phyloP scores from a whole-genome alignment of 1,140 invertebrate genomes.

The Penaeus chinensis region DNA sequence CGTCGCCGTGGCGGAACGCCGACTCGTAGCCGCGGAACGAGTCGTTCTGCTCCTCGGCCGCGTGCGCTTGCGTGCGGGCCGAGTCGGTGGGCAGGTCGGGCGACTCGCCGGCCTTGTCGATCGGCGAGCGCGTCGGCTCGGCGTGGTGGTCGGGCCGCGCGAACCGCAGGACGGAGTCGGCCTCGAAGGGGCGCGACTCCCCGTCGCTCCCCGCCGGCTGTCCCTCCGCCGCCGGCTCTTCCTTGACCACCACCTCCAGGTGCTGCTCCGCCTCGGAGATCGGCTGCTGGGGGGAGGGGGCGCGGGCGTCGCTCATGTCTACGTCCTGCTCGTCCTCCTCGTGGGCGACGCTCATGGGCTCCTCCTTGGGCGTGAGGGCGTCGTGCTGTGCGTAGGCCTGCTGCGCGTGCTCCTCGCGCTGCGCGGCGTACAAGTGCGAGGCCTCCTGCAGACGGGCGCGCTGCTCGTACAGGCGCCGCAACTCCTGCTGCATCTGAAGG shows the following conservation, averaged over 20 bases:
- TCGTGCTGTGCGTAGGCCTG: conserved; percentile 38
- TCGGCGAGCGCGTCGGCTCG: conserved; percentile 40
- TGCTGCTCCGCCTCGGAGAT: conserved; percentile 27
- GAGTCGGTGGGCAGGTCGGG: conserved; percentile 53
- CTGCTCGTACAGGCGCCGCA: conserved; percentile 46
- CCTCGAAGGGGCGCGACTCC: background rate
- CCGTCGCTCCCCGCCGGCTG: background rate
- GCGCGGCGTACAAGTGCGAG: conserved; percentile 23
- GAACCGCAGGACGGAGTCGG: conserved; percentile 5
- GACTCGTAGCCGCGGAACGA: conserved; percentile 21
- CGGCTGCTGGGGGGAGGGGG: background rate
- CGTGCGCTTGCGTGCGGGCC: conserved; percentile 33
- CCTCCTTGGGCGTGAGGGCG: conserved; percentile 31
- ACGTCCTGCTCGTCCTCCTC: background rate
- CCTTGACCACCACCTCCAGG: conserved; percentile 23
- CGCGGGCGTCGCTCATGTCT: background rate
- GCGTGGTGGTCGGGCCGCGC: conserved; percentile 26
- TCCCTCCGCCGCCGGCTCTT: conserved; percentile 16
- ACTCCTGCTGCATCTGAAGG: conserved; percentile 41
- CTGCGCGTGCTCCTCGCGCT: conserved; percentile 23
- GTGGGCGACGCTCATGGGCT: conserved; percentile 2
- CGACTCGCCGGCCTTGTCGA: conserved; percentile 54
- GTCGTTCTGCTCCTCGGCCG: conserved; percentile 18
- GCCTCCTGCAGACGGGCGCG: conserved; percentile 37
- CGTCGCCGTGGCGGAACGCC: conserved; percentile 22